Percentiles rank a stretch among this genome's conserved stretches.
These are phyloP conservation scores for Palythoa heliodiscus DNA, from an alignment of 92 coral and sea anemone species.

Conservation along the genomic window DNA sequence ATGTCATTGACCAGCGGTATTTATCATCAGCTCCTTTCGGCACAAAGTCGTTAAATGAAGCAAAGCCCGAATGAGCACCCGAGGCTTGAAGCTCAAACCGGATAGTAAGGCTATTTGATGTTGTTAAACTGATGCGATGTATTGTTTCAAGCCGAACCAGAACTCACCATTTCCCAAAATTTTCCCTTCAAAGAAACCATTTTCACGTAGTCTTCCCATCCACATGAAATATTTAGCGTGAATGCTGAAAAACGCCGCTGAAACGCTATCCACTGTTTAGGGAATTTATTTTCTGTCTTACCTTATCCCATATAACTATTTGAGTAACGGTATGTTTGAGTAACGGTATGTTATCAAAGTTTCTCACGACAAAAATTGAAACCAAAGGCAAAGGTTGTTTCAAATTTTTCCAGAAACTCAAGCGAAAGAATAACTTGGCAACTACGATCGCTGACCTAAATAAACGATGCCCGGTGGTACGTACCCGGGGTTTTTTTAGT, in stretches of 20 bases:
- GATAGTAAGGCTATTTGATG: neutral
- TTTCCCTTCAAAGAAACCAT: conserved; percentile 1
- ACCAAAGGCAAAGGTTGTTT: too few species aligned
- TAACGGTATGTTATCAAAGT: too few species aligned
- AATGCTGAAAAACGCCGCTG: conserved; percentile 17
- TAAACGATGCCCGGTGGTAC: too few species aligned
- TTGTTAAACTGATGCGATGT: neutral
- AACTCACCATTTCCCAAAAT: neutral
- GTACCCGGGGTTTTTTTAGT: too few species aligned
- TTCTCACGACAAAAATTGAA: too few species aligned
- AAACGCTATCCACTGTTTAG: conserved; percentile 32
- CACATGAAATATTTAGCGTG: neutral
- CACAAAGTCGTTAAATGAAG: neutral
- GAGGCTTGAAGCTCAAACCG: neutral
- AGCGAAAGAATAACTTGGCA: too few species aligned
- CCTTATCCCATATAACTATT: too few species aligned
- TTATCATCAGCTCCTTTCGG: neutral
- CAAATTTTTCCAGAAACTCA: too few species aligned
- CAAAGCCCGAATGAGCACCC: neutral
- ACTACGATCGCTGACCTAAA: too few species aligned
- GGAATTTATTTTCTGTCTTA: too few species aligned
- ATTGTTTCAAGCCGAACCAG: conserved; percentile 11
- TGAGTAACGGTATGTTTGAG: too few species aligned
- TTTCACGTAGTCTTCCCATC: conserved; percentile 25
- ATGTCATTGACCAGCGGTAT: conserved; percentile 17